A percentile compares a stretch with the other conserved stretches of the same genome.
phyloP scores from a whole-genome alignment of 2,888 invertebrate genomes.

The Minunthozetes semirufus region DNA sequence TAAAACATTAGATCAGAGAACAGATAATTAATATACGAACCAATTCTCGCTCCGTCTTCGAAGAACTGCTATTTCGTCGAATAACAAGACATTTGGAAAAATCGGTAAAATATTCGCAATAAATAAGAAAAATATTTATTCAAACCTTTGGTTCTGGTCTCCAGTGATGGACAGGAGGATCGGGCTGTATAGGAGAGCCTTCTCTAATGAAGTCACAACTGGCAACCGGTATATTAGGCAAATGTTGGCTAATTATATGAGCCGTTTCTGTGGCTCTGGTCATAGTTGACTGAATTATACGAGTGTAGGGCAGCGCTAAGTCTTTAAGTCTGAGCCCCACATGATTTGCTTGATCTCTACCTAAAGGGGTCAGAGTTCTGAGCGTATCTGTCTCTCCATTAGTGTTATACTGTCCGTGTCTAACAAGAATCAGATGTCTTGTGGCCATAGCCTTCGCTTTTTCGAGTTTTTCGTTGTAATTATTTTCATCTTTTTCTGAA shows the following conservation, averaged over 20 bases:
- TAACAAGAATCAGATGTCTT: constrained; percentile 78
- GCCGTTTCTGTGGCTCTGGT: constrained; percentile 86
- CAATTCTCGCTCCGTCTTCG: constrained; percentile 86
- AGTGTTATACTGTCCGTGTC: constrained; percentile 90
- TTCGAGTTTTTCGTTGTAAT: constrained; percentile 58
- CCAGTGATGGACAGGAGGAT: constrained; percentile 83
- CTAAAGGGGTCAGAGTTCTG: constrained; percentile 69
- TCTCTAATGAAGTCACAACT: constrained; percentile 74
- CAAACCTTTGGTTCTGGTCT: constrained; percentile 69
- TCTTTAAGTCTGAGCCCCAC: constrained; percentile 72
- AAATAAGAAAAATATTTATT: not conserved
- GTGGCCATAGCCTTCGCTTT: constrained; percentile 58
- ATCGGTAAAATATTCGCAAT: not conserved
- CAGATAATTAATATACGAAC: not conserved
- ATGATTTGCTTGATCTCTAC: constrained; percentile 71
- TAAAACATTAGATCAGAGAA: not conserved
- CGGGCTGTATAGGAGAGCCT: constrained; percentile 89
- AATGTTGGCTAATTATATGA: constrained; percentile 64
- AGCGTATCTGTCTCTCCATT: constrained; percentile 65
- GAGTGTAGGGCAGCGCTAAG: constrained; percentile 69
- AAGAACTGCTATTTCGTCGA: constrained; percentile 73
- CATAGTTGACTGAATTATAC: constrained; percentile 82
- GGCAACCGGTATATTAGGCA: constrained; percentile 57
- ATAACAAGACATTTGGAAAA: constrained; percentile 37
- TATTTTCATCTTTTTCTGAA: constrained; percentile 59